These are phyloP conservation scores for Scaptomyza cyrtandrae DNA, from an alignment of 2,888 invertebrate genomes.

Conservation along the genomic window DNA sequence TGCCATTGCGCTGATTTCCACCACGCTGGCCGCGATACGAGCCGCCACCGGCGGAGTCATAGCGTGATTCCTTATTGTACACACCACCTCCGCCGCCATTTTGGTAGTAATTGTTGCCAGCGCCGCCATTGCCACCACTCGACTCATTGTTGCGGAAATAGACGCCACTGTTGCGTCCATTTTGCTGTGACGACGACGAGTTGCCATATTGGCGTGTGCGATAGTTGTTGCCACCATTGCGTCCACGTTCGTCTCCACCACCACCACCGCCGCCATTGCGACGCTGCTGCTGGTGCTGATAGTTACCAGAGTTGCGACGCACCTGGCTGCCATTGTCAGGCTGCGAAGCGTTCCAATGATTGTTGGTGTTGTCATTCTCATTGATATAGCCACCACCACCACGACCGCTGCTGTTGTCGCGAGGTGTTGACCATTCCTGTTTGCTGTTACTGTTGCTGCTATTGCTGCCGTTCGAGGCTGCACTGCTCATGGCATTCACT, in stretches of 20 bases:
- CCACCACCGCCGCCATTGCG: constrained; percentile 52
- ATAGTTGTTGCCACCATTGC: constrained; percentile 70
- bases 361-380: constrained; percentile 54
- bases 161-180: constrained; percentile 77
- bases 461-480: constrained; percentile 61
- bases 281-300: constrained; percentile 58
- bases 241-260: constrained; percentile 69
- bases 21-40: constrained; percentile 81
- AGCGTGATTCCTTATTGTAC: constrained; percentile 75
- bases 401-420: constrained; percentile 66
- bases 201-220: constrained; percentile 76
- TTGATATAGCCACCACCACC: constrained; percentile 26
- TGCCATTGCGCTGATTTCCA: constrained; percentile 74
- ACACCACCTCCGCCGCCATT: constrained; percentile 69
- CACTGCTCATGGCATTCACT: constrained; percentile 74
- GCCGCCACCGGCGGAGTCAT: constrained; percentile 70
- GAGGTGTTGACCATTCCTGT: constrained; percentile 64
- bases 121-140: constrained; percentile 60
- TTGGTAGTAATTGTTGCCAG: constrained; percentile 68
- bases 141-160: constrained; percentile 83
- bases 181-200: constrained; percentile 73
- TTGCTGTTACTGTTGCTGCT: constrained; percentile 58
- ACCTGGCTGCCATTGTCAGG: constrained; percentile 63
- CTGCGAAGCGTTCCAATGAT: constrained; percentile 65
- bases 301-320: constrained; percentile 74